phyloP scores from a whole-genome alignment of 1,140 invertebrate species.

The Caenorhabditis inopinata region DNA sequence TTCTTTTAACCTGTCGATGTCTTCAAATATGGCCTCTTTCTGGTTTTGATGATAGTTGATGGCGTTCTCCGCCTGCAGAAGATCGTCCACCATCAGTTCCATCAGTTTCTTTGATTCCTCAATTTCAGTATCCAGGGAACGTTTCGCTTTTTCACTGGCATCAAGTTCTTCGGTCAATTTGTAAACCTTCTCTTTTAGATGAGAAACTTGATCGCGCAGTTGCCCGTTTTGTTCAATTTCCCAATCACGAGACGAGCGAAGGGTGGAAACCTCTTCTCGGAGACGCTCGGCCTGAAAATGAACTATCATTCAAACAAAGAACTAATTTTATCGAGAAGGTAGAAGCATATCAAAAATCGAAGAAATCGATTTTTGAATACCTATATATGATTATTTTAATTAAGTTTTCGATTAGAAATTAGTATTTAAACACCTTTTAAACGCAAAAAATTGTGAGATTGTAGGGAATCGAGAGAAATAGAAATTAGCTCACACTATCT shows the following conservation, averaged over 20 bases:
- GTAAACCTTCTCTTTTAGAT: conserved; percentile 53
- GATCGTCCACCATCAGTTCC: conserved; percentile 51
- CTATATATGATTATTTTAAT: too few relatives aligned
- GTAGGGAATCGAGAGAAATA: too few relatives aligned
- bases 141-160: conserved; percentile 38
- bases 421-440: too few relatives aligned
- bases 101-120: conserved; percentile 38
- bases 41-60: conserved; percentile 56
- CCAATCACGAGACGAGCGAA: conserved; percentile 61
- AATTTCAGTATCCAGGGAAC: conserved; percentile 50
- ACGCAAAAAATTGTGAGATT: too few relatives aligned
- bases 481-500: too few relatives aligned
- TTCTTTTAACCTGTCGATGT: conserved; percentile 62
- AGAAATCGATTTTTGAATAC: background rate
- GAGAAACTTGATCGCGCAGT: conserved; percentile 56
- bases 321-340: background rate
- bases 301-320: background rate
- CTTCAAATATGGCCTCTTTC: conserved; percentile 50
- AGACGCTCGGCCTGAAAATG: conserved; percentile 51
- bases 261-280: conserved; percentile 51
- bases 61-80: conserved; percentile 49
- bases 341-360: background rate
- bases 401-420: too few relatives aligned
- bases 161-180: conserved; percentile 60
- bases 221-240: conserved; percentile 56